Percentiles rank a stretch among this genome's conserved stretches.
Conservation (phyloP, 2,113 vertebrate species). For the Ameiurus melas region DNA sequence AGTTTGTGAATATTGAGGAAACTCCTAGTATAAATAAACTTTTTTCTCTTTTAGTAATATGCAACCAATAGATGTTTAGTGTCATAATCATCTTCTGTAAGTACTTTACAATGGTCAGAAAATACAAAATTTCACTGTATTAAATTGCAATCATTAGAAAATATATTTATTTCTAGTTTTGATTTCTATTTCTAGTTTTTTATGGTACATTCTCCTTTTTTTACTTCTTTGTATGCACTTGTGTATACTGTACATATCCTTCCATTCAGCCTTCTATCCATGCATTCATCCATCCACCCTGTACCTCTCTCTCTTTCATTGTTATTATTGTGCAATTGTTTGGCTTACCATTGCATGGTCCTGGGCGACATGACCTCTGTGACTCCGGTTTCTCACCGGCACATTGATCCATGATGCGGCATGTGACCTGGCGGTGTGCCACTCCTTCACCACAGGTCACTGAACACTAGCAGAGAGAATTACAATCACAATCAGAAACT, state of each 20-base stretch:
- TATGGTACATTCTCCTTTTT: not conserved
- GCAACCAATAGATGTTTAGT: not conserved
- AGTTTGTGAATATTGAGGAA: not conserved
- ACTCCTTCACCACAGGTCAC: conserved; percentile 91
- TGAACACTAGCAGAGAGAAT: conserved; percentile 78
- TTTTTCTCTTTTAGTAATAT: not conserved
- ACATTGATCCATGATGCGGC: conserved; percentile 82
- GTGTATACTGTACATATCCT: not conserved
- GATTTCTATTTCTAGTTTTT: not conserved
- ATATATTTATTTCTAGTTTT: not conserved
- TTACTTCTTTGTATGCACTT: not conserved
- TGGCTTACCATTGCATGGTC: conserved; percentile 83
- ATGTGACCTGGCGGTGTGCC: conserved; percentile 80
- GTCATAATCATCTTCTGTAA: not conserved
- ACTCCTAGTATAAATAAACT: not conserved
- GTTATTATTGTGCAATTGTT: not conserved
- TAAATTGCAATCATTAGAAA: not conserved
- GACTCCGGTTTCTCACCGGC: conserved; percentile 81
- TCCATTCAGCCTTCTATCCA: not conserved
- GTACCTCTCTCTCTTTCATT: not conserved
- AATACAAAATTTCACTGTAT: not conserved
- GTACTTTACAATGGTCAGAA: not conserved
- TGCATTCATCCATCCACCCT: not conserved
- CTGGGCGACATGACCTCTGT: conserved; percentile 74
- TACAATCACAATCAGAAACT: not conserved